phyloP scores from a whole-genome alignment of 2,888 invertebrate species.

The Cantharis lateralis region DNA sequence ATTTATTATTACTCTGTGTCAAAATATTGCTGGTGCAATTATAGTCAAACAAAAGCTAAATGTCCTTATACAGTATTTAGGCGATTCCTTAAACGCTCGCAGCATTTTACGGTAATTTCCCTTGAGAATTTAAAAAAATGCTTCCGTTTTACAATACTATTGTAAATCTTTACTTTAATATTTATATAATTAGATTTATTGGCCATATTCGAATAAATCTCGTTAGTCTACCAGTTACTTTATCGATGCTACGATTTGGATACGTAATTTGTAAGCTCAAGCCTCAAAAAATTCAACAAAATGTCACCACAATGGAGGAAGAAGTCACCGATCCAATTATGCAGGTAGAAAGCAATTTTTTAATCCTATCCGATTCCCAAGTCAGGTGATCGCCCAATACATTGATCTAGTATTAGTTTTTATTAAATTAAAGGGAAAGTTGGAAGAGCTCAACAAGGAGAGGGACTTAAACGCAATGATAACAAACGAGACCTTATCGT shows the following conservation, averaged over 20 bases:
- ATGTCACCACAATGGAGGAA: constrained; percentile 33
- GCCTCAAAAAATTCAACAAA: constrained; percentile 37
- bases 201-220: constrained; percentile 51
- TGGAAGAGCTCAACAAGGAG: constrained; percentile 46
- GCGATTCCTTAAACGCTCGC: constrained; percentile 45
- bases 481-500: constrained; percentile 46
- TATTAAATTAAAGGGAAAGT: constrained; percentile 41
- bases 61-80: constrained; percentile 52
- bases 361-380: neutral
- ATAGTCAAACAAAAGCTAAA: constrained; percentile 45
- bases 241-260: constrained; percentile 54
- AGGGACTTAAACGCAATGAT: constrained; percentile 50
- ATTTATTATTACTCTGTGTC: constrained; percentile 43
- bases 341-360: neutral
- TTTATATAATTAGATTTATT: constrained; percentile 49
- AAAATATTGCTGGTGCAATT: constrained; percentile 38
- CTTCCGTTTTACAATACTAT: no score
- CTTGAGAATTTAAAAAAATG: no score
- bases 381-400: no score
- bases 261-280: constrained; percentile 46
- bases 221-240: constrained; percentile 49
- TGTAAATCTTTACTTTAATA: no score
- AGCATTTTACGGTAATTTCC: constrained; percentile 54
- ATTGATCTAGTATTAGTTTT: neutral
- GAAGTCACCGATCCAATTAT: constrained; percentile 30